Base-by-base conservation (phyloP, 2,113 vertebrate genomes). In the Salvator merianae region DNA sequence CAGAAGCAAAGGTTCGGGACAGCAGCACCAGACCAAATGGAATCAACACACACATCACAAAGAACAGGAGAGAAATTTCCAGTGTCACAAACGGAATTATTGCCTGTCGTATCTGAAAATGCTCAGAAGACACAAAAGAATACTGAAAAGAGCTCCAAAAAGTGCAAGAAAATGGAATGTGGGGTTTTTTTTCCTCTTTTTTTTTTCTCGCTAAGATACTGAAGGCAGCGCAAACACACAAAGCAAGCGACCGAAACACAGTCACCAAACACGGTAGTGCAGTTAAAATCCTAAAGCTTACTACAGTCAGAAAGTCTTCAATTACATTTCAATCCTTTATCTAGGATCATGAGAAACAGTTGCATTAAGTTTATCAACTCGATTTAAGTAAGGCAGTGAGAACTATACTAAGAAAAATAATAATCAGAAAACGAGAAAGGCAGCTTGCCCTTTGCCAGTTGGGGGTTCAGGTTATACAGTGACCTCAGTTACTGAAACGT, bases 311-410 rank as follows among this genome's bases (percentile, higher is more conserved):
- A 94, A 96, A 93, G 90, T 95, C 92, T 89, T 93, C 94, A 92
- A 86, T 94, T 94, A 94, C 91, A 89, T 93, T 92, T 92, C 89
- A 92, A 93, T 93, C 94, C 95, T 94, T 92, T 87, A 92, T 92
- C 93, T 90, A 93, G 95, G 96, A 94, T 96, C 93, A 89, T 94
- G 95, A 84, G 94, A 96, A 97, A 97, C 95, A 96, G 95, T 96
- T 95, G 95, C 95, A 95, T 97, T 96, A 94, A 95, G 96, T 96
- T 95, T 90, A 96, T 96, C 95, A 93, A 96, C 94, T 97, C 85
- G 95, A 94, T 95, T 97, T 97, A 96, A 97, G 96, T 97, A 97
- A 98, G 96, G 96, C 97, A 97, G 96, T 97, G 95, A 97, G 93
- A 96, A 97, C 95, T 96, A 97, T 94, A 90, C 96, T 96, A 96